A percentile compares a stretch with the other conserved stretches of the same genome.
Conservation (phyloP, 2,888 invertebrate species). For the Encarsia formosa region DNA sequence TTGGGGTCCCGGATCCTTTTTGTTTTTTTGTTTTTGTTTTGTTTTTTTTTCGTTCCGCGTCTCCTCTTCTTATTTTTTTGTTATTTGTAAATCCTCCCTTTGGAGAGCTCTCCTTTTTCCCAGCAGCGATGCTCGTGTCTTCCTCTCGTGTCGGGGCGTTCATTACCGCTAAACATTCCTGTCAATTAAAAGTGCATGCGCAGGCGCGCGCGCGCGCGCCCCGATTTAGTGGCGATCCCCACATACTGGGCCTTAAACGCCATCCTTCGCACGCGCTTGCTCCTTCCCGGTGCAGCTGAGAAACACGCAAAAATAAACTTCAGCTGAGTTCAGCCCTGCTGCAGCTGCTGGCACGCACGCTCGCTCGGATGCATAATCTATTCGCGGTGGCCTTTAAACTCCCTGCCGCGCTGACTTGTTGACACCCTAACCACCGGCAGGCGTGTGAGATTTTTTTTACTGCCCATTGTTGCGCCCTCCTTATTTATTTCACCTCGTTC, state of each 20-base stretch:
- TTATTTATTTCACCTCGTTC: too few species aligned
- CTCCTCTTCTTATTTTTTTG: neutral
- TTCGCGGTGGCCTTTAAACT: too few species aligned
- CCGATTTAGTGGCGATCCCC: conserved; percentile 42
- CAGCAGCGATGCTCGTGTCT: conserved; percentile 25
- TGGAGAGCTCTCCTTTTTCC: conserved; percentile 16
- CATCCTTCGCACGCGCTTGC: too few species aligned
- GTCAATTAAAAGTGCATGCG: conserved; percentile 48
- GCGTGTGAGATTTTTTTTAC: too few species aligned
- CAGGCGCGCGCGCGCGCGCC: conserved; percentile 27
- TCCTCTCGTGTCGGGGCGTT: conserved; percentile 39
- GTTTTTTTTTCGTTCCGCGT: conserved; percentile 8
- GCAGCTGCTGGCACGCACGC: neutral
- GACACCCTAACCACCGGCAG: too few species aligned
- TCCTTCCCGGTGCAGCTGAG: too few species aligned
- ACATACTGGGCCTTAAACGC: conserved; percentile 25
- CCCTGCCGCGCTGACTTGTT: too few species aligned
- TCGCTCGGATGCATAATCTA: too few species aligned
- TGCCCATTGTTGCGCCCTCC: too few species aligned
- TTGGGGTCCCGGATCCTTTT: neutral
- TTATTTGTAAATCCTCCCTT: neutral
- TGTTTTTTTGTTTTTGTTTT: conserved; percentile 1
- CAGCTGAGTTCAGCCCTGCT: too few species aligned
- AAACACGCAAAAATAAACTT: too few species aligned
- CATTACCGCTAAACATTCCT: conserved; percentile 49